Evolutionary conservation across 2,113 vertebrate species (phyloP), one percentile per base, ranked within the genome.

Genomic region (Ellobius talpinus): DNA sequence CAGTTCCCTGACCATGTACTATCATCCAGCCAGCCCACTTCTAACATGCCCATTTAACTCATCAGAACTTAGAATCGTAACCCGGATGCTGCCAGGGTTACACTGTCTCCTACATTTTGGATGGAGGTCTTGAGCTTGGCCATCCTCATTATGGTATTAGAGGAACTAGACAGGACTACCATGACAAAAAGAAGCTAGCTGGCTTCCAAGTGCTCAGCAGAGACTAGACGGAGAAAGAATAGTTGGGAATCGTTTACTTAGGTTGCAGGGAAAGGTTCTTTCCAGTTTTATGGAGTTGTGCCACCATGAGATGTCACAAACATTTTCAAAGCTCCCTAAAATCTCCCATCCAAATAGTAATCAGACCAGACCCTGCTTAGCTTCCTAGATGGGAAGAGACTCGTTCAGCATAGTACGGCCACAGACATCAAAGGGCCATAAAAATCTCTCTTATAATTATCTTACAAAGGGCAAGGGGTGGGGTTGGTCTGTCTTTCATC

Each of bases 11-110:
- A 87, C 96, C 31, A 33, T 10, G 50, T 66, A 65, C 0, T 65
- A 79, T 93, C 79, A 96, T 42, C 84, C 86, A 90, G 39, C 24
- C 76, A 2, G 26, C 87, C 65, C 78, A 91, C 79, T 70, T 33
- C 13, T 52, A 36, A 94, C 90, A 72, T 31, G 42, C 8, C 72
- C 55, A 87, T 65, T 39, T 81, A 90, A 93, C 89, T 97, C 92
- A 68, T 77, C 70, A 63, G 84, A 70, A 58, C 36, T 50, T 85
- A 0, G n/a, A 61, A 65, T 39, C 91, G 68, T 72, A 86, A 81
- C 47, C 47, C 58, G 66, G 55, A 89, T 72, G 77, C 68, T 92
- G 23, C 66, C 63, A 50, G 47, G 74, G 84, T 89, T 73, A 68
- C 45, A 61, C 0, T 65, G 77, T 72, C 94, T 93, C 90, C 33